These are phyloP conservation scores for Eunapius fragilis DNA, from an alignment of 37 sponge, comb jelly and placozoan species.

Conservation along the genomic window DNA sequence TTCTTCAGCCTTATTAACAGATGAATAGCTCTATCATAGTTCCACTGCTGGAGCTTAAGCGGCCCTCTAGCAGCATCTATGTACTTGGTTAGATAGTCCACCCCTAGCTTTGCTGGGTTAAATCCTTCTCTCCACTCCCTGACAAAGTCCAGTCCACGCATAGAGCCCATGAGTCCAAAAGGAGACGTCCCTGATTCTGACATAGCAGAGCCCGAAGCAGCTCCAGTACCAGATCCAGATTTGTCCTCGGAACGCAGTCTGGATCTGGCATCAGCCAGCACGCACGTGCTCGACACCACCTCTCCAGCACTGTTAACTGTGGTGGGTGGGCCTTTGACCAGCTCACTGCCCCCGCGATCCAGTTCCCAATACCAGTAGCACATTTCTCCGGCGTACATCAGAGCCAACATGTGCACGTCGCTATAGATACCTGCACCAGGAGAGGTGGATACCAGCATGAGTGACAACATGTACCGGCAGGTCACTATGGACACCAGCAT, in stretches of 20 bases:
- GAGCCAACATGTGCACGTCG: conserved; percentile 79
- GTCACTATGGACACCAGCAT: too few relatives aligned
- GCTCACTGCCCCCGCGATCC: background rate
- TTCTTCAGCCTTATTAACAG: conserved; percentile 52
- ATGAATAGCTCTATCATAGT: conserved; percentile 55
- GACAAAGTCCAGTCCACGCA: conserved; percentile 8
- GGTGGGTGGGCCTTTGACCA: background rate
- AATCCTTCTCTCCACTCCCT: conserved; percentile 20
- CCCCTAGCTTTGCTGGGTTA: conserved; percentile 15
- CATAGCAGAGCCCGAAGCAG: background rate
- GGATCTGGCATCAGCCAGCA: background rate
- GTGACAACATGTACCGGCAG: too few relatives aligned
- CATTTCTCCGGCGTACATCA: conserved; percentile 84
- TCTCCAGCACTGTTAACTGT: background rate
- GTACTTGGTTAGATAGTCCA: conserved; percentile 50
- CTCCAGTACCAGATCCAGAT: background rate
- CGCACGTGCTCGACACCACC: background rate
- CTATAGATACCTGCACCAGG: conserved; percentile 68
- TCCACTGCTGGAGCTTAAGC: conserved; percentile 68
- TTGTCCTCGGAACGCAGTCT: background rate
- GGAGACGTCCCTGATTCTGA: background rate
- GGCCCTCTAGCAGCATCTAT: conserved; percentile 62
- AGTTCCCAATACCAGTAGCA: conserved; percentile 71
- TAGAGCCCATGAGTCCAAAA: background rate
- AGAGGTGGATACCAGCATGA: too few relatives aligned